Conservation (phyloP, 1,140 invertebrate genomes). For the Drosophila ohnishii region DNA sequence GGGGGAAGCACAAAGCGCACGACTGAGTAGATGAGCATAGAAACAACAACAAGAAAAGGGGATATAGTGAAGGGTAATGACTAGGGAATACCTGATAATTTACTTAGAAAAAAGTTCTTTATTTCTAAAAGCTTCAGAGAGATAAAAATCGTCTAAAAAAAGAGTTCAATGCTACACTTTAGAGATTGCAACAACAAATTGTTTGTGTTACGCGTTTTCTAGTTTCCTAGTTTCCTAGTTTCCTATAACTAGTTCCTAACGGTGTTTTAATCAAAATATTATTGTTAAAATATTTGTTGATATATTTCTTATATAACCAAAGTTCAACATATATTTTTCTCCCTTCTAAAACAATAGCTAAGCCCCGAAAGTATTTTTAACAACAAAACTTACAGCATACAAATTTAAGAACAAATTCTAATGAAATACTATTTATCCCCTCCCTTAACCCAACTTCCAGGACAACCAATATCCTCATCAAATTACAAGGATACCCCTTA, state of each 20-base stretch:
- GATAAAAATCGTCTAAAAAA: neutral
- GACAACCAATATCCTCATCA: neutral
- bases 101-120: accelerated
- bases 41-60: slow-evolving; percentile 18
- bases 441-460: neutral
- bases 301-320: accelerated
- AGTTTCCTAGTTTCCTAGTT: no score
- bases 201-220: neutral
- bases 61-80: neutral
- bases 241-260: neutral
- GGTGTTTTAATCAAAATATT: neutral
- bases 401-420: neutral
- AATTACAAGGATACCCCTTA: neutral
- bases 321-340: no score
- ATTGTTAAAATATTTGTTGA: accelerated
- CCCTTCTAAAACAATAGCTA: neutral
- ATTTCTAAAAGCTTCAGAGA: neutral
- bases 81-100: neutral
- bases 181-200: neutral
- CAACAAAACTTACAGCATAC: no score
- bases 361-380: neutral
- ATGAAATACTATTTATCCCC: neutral
- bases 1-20: slow-evolving; percentile 66
- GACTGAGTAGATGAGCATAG: slow-evolving; percentile 68
- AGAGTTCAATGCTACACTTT: neutral